Evolutionary conservation across 2,797 vertebrate genomes (phyloP), one percentile per base, ranked within the genome.

Genomic region (Ctenosaura bakeri): DNA sequence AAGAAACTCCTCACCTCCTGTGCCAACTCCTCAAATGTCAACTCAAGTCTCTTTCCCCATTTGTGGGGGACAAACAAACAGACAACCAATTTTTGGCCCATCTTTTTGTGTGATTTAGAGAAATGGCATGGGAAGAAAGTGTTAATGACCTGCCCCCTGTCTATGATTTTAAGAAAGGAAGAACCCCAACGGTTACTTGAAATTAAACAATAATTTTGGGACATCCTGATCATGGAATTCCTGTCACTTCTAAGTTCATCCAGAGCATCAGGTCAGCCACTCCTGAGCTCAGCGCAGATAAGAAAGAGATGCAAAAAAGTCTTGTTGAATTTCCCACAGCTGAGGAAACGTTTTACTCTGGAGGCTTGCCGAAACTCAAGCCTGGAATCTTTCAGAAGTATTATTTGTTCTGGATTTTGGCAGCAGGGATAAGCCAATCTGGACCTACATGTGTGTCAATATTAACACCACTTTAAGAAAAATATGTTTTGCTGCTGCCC

Each of bases 341-440:
- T 89, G 80, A 81, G 32, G 38, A 83, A 46, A 38, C 14, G 38
- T 12, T 54, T 89, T 83, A 59, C 80, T 74, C 26, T 89, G 69
- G 35, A 89, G 71, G 46, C 10, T 73, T 69, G 78, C 64, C 87
- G 78, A 46, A 16, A 56, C 73, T 64, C n/a, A 89, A 76, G 69
- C 9, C 50, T 76, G 71, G 79, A 54, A 38, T n/a, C 42, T 35
- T 35, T 50, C 74, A 83, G 29, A 83, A 76, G 80, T 46, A 88
- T 16, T 81, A 88, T 81, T 88, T 83, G 50, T 54, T 76, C 24
- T 74, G 80, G 35, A 26, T 88, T 83, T 74, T 83, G 80, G 35
- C 54, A 88, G n/a, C 66, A 59, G 14, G 77, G 52, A 62, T 88
- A 83, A 83, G 54, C n/a, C 66, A 83, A 56, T 42, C 6, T 71